These are phyloP conservation scores for Tangara arthus DNA, from an alignment of 2,797 vertebrate species.

Conservation along the genomic window DNA sequence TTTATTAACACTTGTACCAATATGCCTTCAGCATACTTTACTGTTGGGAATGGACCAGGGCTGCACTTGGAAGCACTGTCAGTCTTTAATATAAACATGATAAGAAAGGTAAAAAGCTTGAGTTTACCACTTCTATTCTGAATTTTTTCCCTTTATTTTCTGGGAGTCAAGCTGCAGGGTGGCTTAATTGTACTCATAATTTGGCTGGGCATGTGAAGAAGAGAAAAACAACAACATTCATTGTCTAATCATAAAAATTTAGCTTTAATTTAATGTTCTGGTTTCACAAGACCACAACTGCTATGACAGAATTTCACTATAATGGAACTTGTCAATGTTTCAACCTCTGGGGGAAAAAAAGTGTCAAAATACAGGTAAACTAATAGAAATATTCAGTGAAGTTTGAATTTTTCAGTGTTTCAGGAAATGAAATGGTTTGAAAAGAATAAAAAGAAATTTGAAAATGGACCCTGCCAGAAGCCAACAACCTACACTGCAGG, in stretches of 20 bases:
- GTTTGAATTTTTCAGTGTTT: background rate
- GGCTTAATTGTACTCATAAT: background rate
- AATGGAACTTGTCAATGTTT: background rate
- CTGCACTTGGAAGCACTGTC: background rate
- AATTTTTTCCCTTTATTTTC: background rate
- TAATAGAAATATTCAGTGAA: background rate
- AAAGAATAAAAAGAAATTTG: background rate
- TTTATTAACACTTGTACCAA: constrained; percentile 34
- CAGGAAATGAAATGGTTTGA: background rate
- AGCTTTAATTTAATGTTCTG: background rate
- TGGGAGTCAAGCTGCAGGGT: background rate
- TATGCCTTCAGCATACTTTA: background rate
- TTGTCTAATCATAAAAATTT: background rate
- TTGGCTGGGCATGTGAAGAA: background rate
- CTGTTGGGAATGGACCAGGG: background rate
- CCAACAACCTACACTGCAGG: background rate
- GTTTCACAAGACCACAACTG: background rate
- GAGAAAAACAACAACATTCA: background rate
- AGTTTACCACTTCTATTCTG: background rate
- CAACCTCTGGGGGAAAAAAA: background rate
- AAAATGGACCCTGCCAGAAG: background rate
- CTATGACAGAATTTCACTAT: background rate
- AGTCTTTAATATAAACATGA: background rate
- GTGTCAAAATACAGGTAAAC: background rate
- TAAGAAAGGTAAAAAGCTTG: background rate